Percentiles rank a stretch among this genome's conserved stretches.
phyloP scores from a whole-genome alignment of 2,888 invertebrate species.

The Acanthosepion esculentum region DNA sequence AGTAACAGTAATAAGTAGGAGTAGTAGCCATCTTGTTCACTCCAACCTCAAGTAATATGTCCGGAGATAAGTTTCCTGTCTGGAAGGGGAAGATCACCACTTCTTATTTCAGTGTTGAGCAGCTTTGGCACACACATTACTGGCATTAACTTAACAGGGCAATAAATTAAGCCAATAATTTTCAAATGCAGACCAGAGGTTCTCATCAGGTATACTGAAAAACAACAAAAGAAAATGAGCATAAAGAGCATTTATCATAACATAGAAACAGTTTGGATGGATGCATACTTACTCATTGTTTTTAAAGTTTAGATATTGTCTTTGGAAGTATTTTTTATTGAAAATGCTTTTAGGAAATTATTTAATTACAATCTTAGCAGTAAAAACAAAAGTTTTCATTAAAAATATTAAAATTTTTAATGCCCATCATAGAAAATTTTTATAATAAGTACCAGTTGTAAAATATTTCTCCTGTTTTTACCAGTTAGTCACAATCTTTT shows the following conservation, averaged over 20 bases:
- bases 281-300: slow-evolving; percentile 14
- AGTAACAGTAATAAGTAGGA: slow-evolving; percentile 39
- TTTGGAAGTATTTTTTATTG: neutral
- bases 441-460: neutral
- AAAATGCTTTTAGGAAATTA: neutral
- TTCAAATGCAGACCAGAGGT: slow-evolving; percentile 44
- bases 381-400: neutral
- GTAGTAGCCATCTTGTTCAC: slow-evolving; percentile 42
- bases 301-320: neutral
- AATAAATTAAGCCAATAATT: slow-evolving; percentile 43
- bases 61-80: slow-evolving; percentile 33
- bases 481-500: neutral
- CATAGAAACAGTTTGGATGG: neutral
- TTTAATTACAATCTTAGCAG: neutral
- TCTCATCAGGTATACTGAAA: slow-evolving; percentile 41
- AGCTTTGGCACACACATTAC: slow-evolving; percentile 43
- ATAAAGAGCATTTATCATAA: neutral
- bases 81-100: slow-evolving; percentile 25
- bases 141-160: slow-evolving; percentile 43
- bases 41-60: slow-evolving; percentile 33
- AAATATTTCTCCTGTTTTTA: neutral
- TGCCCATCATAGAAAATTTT: neutral
- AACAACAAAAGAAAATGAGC: slow-evolving; percentile 42
- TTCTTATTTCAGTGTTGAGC: slow-evolving; percentile 43
- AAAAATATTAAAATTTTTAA: neutral